These are phyloP conservation scores for Epistrophe grossulariae DNA, from an alignment of 2,888 invertebrate species.

Conservation along the genomic window DNA sequence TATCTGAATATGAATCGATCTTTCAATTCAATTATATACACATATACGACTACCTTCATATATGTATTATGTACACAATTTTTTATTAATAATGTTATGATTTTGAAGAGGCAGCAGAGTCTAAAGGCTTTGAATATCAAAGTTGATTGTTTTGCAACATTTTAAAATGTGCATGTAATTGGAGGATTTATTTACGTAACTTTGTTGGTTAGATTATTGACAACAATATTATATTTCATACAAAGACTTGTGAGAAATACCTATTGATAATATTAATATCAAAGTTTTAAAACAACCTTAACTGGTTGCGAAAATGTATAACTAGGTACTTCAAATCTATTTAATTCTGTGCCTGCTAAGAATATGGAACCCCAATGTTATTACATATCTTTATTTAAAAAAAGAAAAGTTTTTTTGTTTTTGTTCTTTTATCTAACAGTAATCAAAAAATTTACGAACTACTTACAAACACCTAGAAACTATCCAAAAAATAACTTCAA, in stretches of 20 bases:
- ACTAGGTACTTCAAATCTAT: too few relatives aligned
- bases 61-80: neutral
- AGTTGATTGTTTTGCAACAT: constrained; percentile 35
- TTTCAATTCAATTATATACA: constrained; percentile 48
- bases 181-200: constrained; percentile 66
- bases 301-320: too few relatives aligned
- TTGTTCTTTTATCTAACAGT: too few relatives aligned
- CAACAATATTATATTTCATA: constrained; percentile 45
- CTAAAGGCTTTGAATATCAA: constrained; percentile 19
- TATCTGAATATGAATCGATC: constrained; percentile 50
- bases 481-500: too few relatives aligned
- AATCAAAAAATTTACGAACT: too few relatives aligned
- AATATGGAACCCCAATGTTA: too few relatives aligned
- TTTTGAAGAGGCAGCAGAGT: constrained; percentile 19
- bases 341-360: too few relatives aligned
- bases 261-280: neutral
- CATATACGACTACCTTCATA: neutral
- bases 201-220: constrained; percentile 18
- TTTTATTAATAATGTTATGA: constrained; percentile 28
- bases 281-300: too few relatives aligned
- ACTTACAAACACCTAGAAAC: too few relatives aligned
- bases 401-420: too few relatives aligned
- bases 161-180: constrained; percentile 46
- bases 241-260: neutral
- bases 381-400: too few relatives aligned